phyloP scores from a whole-genome alignment of 2,113 vertebrate species.

The Oryzias javanicus region DNA sequence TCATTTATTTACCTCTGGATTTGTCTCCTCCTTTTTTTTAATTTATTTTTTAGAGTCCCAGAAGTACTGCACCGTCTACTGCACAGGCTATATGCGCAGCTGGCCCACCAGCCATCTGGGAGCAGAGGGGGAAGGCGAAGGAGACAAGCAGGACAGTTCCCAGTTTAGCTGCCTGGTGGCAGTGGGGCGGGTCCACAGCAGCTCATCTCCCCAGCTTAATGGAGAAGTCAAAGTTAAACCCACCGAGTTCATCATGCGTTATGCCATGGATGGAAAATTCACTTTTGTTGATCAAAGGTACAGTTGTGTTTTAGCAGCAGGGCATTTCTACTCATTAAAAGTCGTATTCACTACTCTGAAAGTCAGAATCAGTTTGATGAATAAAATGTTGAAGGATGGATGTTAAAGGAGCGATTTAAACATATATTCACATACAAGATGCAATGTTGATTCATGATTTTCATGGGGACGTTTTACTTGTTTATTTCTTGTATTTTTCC shows the following conservation, averaged over 20 bases:
- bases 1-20: too few relatives aligned
- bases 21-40: neutral
- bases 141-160: constrained; percentile 79
- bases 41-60: constrained; percentile 75
- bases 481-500: too few relatives aligned
- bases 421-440: too few relatives aligned
- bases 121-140: constrained; percentile 80
- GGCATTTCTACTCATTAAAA: neutral
- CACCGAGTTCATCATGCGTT: constrained; percentile 87
- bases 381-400: too few relatives aligned
- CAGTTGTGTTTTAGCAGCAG: constrained; percentile 7
- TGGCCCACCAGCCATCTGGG: constrained; percentile 84
- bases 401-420: too few relatives aligned
- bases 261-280: constrained; percentile 90
- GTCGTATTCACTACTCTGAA: too few relatives aligned
- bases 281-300: constrained; percentile 93
- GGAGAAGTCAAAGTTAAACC: constrained; percentile 85
- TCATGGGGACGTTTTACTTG: too few relatives aligned
- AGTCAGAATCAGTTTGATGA: too few relatives aligned
- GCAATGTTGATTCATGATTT: too few relatives aligned
- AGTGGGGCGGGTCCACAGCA: constrained; percentile 83
- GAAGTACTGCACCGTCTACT: constrained; percentile 89
- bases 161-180: constrained; percentile 89
- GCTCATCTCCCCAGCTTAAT: constrained; percentile 77
- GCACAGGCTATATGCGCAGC: constrained; percentile 88